These are phyloP conservation scores for Erpetoichthys calabaricus DNA, from an alignment of 2,797 vertebrate species.

Conservation along the genomic window DNA sequence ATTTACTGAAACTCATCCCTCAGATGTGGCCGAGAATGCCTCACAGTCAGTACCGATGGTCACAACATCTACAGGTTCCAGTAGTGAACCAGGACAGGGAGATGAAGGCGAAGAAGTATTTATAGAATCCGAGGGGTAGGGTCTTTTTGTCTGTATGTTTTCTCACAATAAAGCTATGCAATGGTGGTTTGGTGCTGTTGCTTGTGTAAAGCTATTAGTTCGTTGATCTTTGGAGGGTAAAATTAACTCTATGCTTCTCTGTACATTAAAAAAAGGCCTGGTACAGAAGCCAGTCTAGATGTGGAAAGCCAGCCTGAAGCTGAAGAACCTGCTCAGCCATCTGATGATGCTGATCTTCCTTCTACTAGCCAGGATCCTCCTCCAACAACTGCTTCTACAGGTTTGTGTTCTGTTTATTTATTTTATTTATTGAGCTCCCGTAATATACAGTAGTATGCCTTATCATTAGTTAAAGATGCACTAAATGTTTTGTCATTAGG, in stretches of 20 bases:
- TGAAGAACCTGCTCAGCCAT: constrained; percentile 66
- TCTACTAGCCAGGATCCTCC: constrained; percentile 91
- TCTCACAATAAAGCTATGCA: too few species aligned
- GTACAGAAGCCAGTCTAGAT: constrained; percentile 67
- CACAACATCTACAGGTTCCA: constrained; percentile 70
- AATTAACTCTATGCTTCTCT: too few species aligned
- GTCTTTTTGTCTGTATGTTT: neutral
- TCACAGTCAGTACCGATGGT: constrained; percentile 95
- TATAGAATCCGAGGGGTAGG: constrained; percentile 78
- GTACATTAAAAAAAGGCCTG: constrained; percentile 25
- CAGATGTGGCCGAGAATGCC: constrained; percentile 67
- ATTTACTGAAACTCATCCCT: constrained; percentile 64
- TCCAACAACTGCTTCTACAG: constrained; percentile 71
- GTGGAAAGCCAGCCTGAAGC: constrained; percentile 66
- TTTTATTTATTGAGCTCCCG: too few species aligned
- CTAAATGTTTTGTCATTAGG: too few species aligned
- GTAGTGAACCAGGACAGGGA: constrained; percentile 45
- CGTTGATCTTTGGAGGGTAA: too few species aligned
- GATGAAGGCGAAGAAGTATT: constrained; percentile 78
- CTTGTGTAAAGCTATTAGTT: too few species aligned
- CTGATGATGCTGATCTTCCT: constrained; percentile 71
- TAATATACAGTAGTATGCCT: too few species aligned
- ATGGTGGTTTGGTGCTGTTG: too few species aligned
- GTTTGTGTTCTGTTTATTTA: constrained; percentile 34
- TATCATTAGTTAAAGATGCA: too few species aligned